Conservation (phyloP, 2,797 vertebrate species). For the Enteromius fasciolatus region DNA sequence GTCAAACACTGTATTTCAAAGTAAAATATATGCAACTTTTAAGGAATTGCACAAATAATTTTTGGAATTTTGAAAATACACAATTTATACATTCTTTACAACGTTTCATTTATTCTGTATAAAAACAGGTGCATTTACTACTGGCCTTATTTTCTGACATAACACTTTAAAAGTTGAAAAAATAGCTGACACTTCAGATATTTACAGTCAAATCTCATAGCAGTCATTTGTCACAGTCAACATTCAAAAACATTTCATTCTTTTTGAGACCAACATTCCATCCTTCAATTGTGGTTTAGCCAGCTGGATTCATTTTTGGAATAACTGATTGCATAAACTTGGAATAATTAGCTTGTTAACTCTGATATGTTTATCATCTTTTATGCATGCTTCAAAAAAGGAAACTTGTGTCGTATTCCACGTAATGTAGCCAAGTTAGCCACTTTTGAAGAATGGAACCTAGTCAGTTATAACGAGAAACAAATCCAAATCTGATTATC, state of each 20-base stretch:
- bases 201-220: constrained; percentile 42
- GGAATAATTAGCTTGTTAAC: background rate
- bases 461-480: constrained; percentile 4
- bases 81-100: background rate
- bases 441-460: constrained; percentile 15
- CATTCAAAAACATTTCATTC: constrained; percentile 17
- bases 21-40: background rate
- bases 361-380: background rate
- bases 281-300: background rate
- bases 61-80: background rate
- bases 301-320: background rate
- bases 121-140: constrained; percentile 13
- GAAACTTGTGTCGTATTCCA: background rate
- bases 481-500: constrained; percentile 5
- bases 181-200: constrained; percentile 41
- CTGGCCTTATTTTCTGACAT: background rate
- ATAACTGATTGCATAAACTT: constrained; percentile 13
- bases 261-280: background rate
- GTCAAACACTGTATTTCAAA: background rate
- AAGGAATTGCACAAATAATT: too few relatives aligned
- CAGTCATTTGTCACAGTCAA: constrained; percentile 26
- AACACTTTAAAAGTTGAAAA: constrained; percentile 24
- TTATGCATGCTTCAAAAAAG: background rate
- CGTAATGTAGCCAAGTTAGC: background rate
- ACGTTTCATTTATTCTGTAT: constrained; percentile 28